These are phyloP conservation scores for Augiades crinisus DNA, from an alignment of 2,888 invertebrate species.

Conservation along the genomic window DNA sequence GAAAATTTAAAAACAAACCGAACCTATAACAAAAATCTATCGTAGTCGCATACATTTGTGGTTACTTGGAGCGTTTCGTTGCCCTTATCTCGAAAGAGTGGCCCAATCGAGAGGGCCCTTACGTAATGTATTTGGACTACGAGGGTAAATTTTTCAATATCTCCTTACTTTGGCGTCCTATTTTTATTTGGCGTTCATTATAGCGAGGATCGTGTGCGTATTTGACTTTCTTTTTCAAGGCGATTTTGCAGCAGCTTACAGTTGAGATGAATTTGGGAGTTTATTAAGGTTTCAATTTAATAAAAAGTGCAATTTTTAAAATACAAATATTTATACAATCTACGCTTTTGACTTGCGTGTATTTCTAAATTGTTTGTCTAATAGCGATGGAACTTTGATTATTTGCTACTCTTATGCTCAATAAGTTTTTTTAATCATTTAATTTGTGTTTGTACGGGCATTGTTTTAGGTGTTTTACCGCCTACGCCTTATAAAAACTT, in stretches of 20 bases:
- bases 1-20: constrained; percentile 1
- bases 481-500: too few relatives aligned
- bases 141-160: constrained; percentile 27
- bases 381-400: too few relatives aligned
- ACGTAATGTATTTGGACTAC: constrained; percentile 25
- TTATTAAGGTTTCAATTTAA: background rate
- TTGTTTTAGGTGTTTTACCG: too few relatives aligned
- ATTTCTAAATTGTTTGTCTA: too few relatives aligned
- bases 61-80: constrained; percentile 17
- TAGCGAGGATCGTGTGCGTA: constrained; percentile 15
- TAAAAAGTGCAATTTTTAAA: too few relatives aligned
- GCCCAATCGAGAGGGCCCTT: constrained; percentile 23
- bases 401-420: too few relatives aligned
- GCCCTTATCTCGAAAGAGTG: constrained; percentile 25
- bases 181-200: constrained; percentile 26
- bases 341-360: too few relatives aligned
- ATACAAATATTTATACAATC: too few relatives aligned
- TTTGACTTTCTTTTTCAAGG: constrained; percentile 7
- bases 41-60: constrained; percentile 20
- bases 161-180: constrained; percentile 20
- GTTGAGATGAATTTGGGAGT: background rate
- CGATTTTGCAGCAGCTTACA: background rate
- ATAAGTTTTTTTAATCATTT: too few relatives aligned
- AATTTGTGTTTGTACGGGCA: too few relatives aligned
- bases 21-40: constrained; percentile 12